A percentile compares a stretch with the other conserved stretches of the same genome.
phyloP scores from a whole-genome alignment of 2,797 vertebrate genomes.

The Coccyzus lansbergi region DNA sequence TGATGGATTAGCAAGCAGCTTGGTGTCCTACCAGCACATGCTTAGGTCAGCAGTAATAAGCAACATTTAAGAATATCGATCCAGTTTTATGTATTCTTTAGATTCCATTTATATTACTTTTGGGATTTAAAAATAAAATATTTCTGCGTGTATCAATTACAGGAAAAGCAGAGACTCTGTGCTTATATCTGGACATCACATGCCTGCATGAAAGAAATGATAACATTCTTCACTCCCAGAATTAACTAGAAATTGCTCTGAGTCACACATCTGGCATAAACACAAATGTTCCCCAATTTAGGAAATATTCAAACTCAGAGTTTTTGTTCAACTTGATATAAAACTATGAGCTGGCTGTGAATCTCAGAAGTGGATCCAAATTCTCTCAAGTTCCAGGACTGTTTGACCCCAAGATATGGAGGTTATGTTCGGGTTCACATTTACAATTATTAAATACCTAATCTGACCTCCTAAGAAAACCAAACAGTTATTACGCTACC shows the following conservation, averaged over 20 bases:
- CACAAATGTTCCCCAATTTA: conserved; percentile 38
- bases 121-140: not conserved
- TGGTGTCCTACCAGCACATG: not conserved
- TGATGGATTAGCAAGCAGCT: not conserved
- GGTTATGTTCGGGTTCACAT: not conserved
- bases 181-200: conserved; percentile 25
- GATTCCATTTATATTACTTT: not conserved
- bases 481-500: not conserved
- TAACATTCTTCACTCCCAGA: conserved; percentile 2
- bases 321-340: conserved; percentile 11
- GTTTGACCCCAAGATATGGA: not conserved
- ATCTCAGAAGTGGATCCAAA: not conserved
- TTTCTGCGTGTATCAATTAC: not conserved
- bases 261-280: conserved; percentile 43
- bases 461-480: not conserved
- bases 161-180: not conserved
- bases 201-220: conserved; percentile 4
- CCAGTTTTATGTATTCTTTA: not conserved
- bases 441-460: not conserved
- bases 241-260: conserved; percentile 47
- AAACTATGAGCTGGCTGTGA: conserved; percentile 36
- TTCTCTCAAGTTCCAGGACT: not conserved
- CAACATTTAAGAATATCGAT: conserved; percentile 32
- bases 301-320: conserved; percentile 31
- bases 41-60: conserved; percentile 9